Conservation (phyloP, 64 coral and sea anemone species). For the Exaiptasia diaphana region DNA sequence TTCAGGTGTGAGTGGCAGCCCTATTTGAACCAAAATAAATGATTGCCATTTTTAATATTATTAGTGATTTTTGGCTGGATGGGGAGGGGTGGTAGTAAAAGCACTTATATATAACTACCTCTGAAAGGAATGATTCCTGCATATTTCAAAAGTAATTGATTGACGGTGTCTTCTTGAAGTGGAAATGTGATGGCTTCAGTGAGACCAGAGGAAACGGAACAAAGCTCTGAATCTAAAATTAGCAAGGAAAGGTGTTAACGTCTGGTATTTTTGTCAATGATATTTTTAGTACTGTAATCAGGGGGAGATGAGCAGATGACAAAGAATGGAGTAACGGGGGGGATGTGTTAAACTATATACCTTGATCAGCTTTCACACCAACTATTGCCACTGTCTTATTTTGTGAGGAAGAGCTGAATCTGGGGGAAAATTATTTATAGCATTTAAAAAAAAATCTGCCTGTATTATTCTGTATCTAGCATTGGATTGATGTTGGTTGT, state of each 20-base stretch:
- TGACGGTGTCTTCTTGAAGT: conserved; percentile 28
- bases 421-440: no score
- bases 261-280: no score
- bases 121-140: conserved; percentile 45
- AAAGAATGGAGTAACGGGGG: no score
- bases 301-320: no score
- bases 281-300: no score
- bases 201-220: conserved; percentile 25
- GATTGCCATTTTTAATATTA: not conserved
- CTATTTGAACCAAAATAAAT: no score
- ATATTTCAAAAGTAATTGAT: conserved; percentile 51
- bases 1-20: conserved; percentile 48
- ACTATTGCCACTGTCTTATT: conserved; percentile 35
- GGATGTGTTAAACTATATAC: no score
- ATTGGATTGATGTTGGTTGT: no score
- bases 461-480: no score
- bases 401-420: conserved; percentile 39
- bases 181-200: conserved; percentile 36
- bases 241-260: not conserved
- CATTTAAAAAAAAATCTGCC: no score
- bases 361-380: no score
- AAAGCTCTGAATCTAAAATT: not conserved
- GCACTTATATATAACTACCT: not conserved
- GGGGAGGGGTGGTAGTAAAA: no score
- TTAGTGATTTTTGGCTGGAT: not conserved